Conservation (phyloP, 2,113 vertebrate species). For the Tympanuchus pallidicinctus region DNA sequence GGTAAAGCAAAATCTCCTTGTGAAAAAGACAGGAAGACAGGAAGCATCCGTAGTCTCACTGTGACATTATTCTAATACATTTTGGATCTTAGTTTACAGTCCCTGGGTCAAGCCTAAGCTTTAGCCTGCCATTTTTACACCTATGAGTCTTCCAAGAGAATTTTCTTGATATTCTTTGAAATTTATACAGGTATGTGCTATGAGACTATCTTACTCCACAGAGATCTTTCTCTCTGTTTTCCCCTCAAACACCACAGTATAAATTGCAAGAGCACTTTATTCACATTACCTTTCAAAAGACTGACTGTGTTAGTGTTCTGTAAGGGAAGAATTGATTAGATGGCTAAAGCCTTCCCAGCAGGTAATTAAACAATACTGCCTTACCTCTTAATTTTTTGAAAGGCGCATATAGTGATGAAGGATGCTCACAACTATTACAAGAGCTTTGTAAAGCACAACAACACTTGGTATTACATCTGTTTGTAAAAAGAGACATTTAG, state of each 20-base stretch:
- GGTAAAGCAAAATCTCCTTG: background rate
- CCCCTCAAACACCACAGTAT: background rate
- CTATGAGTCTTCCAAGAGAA: background rate
- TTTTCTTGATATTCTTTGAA: background rate
- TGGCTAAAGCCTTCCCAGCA: background rate
- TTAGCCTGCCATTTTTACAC: background rate
- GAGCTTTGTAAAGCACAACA: background rate
- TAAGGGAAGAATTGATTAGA: background rate
- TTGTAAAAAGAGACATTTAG: background rate
- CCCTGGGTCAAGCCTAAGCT: background rate
- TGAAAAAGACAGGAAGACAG: background rate
- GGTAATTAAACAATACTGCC: background rate
- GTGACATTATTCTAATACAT: background rate
- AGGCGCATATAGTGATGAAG: background rate
- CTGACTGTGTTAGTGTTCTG: background rate
- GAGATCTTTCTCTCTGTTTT: background rate
- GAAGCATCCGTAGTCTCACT: background rate
- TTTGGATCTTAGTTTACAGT: background rate
- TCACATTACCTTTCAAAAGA: background rate
- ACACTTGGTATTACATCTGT: background rate
- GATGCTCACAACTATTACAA: background rate
- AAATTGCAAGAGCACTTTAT: background rate
- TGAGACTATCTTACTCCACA: background rate
- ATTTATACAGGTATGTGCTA: background rate
- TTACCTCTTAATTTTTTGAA: background rate